phyloP scores from a whole-genome alignment of 2,113 vertebrate genomes.

The Ornithorhynchus anatinus region DNA sequence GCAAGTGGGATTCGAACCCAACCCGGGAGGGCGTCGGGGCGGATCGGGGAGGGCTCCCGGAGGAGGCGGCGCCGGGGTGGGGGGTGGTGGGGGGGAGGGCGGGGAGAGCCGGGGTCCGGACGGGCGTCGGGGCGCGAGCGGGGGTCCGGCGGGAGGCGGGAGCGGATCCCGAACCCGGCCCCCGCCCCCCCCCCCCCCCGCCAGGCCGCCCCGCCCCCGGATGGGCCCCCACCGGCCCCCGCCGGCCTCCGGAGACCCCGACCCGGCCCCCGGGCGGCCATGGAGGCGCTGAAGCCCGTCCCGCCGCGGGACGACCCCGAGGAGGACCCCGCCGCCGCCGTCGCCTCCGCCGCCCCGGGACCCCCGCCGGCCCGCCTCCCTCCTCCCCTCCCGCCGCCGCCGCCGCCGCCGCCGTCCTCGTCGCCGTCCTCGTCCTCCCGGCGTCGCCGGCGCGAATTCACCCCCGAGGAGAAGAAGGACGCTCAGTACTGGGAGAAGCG shows the following conservation, averaged over 20 bases:
- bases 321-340: not conserved
- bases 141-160: not conserved
- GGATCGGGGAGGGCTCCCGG: not conserved
- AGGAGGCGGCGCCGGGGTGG: not conserved
- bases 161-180: too few relatives aligned
- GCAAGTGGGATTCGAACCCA: too few relatives aligned
- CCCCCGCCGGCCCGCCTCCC: not conserved
- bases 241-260: not conserved
- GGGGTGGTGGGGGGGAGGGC: not conserved
- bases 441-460: conserved; percentile 93
- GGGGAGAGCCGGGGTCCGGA: not conserved
- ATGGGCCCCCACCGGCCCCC: too few relatives aligned
- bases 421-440: too few relatives aligned
- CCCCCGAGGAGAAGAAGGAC: conserved; percentile 96
- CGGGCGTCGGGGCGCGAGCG: not conserved
- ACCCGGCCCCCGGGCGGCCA: not conserved
- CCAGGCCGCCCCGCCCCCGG: too few relatives aligned
- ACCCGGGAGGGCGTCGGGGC: not conserved
- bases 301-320: conserved; percentile 4
- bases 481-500: conserved; percentile 93
- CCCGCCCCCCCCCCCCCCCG: too few relatives aligned
- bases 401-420: too few relatives aligned
- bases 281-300: conserved; percentile 19
- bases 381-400: not conserved
- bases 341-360: too few relatives aligned